These are phyloP conservation scores for Elymnias hypermnestra DNA, from an alignment of 1,140 invertebrate species.

Conservation along the genomic window DNA sequence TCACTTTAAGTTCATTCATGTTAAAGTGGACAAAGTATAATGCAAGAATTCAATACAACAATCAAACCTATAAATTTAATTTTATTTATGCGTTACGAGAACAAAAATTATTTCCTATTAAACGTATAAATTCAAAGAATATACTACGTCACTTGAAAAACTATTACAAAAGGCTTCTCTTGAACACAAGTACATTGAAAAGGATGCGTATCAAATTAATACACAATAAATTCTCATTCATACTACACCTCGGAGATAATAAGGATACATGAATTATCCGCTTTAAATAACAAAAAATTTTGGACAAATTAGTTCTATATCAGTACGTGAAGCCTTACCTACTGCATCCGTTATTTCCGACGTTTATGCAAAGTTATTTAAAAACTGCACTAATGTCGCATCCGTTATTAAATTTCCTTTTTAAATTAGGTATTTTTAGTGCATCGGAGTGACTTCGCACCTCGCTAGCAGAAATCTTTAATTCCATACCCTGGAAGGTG, in stretches of 20 bases:
- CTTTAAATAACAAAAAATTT: slow-evolving; percentile 24
- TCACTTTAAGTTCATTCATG: background rate
- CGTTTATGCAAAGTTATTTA: slow-evolving; percentile 33
- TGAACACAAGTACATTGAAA: slow-evolving; percentile 12
- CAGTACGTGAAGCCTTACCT: slow-evolving; percentile 35
- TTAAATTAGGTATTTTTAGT: no score
- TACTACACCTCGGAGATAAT: slow-evolving; percentile 31
- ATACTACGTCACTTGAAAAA: slow-evolving; percentile 23
- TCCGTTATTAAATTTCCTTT: no score
- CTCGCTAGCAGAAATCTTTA: no score
- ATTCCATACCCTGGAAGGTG: no score
- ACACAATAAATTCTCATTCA: slow-evolving; percentile 17
- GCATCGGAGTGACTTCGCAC: no score
- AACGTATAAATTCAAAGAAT: slow-evolving; percentile 17
- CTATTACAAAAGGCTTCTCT: slow-evolving; percentile 18
- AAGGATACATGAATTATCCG: slow-evolving; percentile 53
- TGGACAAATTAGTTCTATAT: slow-evolving; percentile 11
- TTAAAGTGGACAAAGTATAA: background rate
- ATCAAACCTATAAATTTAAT: slow-evolving; percentile 9
- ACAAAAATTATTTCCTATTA: background rate
- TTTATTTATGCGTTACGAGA: slow-evolving; percentile 9
- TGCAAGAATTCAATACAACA: background rate
- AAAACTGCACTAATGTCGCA: no score
- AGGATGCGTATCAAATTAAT: slow-evolving; percentile 40
- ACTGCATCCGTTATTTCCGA: slow-evolving; percentile 29